phyloP scores from a whole-genome alignment of 64 coral and sea anemone genomes.

The Anthopleura sola region DNA sequence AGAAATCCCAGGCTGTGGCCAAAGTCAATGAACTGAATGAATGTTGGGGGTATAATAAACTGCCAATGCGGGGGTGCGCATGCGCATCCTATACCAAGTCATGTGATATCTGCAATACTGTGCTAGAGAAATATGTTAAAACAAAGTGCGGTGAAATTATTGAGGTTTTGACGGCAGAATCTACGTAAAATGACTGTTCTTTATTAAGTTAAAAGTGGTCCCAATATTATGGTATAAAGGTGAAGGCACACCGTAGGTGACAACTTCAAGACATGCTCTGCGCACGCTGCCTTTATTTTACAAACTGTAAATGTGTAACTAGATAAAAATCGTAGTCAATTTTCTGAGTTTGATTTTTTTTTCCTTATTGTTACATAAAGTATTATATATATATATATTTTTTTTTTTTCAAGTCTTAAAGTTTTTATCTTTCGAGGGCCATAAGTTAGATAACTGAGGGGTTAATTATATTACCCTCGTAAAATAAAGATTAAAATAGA shows the following conservation, averaged over 20 bases:
- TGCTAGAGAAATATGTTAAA: conserved; percentile 76
- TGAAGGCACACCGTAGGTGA: not conserved
- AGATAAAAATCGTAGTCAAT: too few species aligned
- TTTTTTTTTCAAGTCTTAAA: too few species aligned
- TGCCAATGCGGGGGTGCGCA: conserved; percentile 74
- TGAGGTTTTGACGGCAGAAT: not conserved
- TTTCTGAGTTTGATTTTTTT: too few species aligned
- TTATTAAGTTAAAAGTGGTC: not conserved
- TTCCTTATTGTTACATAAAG: too few species aligned
- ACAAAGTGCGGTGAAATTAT: conserved; percentile 76
- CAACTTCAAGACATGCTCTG: too few species aligned
- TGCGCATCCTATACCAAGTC: conserved; percentile 76
- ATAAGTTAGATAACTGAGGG: too few species aligned
- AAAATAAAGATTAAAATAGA: too few species aligned
- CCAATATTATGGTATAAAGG: not conserved
- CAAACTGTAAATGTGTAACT: too few species aligned
- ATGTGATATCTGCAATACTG: conserved; percentile 72
- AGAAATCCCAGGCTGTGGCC: conserved; percentile 48
- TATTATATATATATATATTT: too few species aligned
- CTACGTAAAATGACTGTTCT: not conserved
- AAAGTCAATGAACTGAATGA: conserved; percentile 60
- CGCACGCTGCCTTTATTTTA: too few species aligned
- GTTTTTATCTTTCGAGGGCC: too few species aligned
- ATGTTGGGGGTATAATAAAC: conserved; percentile 79
- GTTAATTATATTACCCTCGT: too few species aligned